Evolutionary conservation across 2,888 invertebrate species (phyloP).

Genomic region (Drosophila mayaguana): DNA sequence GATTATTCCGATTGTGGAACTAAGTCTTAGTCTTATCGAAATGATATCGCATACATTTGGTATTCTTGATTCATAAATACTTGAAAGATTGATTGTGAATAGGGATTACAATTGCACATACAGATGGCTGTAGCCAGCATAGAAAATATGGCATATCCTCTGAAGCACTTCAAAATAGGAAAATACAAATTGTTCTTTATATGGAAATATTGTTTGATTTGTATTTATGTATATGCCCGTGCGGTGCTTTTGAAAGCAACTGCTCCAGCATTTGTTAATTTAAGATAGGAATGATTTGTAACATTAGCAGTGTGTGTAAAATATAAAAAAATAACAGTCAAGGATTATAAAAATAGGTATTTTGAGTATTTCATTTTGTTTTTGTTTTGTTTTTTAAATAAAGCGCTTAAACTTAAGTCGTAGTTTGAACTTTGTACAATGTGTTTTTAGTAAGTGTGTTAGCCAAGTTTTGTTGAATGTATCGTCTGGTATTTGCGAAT

Average conservation of each 20-base stretch:
- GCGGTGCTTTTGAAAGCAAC: constrained; percentile 15
- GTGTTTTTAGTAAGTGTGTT: constrained; percentile 60
- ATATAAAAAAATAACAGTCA: constrained; percentile 66
- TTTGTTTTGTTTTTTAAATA: constrained; percentile 36
- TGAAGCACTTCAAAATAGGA: neutral
- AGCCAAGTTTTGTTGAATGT: constrained; percentile 43
- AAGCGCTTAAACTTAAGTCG: constrained; percentile 69
- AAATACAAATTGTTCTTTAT: constrained; percentile 5
- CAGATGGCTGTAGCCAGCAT: no score
- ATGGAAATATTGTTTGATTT: constrained; percentile 59
- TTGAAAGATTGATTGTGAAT: no score
- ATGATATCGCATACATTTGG: neutral
- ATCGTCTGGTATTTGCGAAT: constrained; percentile 27
- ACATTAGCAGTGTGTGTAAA: constrained; percentile 46
- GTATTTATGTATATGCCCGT: constrained; percentile 48
- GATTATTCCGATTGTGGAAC: no score
- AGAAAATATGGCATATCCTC: no score
- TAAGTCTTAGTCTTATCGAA: neutral
- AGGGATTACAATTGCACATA: no score
- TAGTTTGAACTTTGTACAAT: constrained; percentile 76
- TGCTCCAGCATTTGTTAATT: constrained; percentile 31
- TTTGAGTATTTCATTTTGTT: constrained; percentile 60
- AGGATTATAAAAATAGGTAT: constrained; percentile 60
- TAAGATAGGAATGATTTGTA: constrained; percentile 28
- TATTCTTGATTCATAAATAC: no score